A percentile compares a stretch with the other conserved stretches of the same genome.
phyloP scores from a whole-genome alignment of 1,140 invertebrate genomes.

The Drosophila grimshawi region DNA sequence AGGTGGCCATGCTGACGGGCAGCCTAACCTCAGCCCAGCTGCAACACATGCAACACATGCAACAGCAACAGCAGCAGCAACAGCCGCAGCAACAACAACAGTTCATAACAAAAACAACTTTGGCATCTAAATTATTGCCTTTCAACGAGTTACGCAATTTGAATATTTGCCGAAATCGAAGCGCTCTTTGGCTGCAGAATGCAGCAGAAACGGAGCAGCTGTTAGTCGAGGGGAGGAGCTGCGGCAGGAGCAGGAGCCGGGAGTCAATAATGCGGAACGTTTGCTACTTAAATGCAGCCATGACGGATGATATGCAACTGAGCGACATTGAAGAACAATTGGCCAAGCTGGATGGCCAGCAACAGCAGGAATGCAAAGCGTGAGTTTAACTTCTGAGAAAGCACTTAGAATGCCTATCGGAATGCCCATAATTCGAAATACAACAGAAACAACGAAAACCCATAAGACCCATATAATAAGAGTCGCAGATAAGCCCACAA shows the following conservation, averaged over 20 bases:
- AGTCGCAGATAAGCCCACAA: slow-evolving; percentile 28
- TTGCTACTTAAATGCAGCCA: slow-evolving; percentile 59
- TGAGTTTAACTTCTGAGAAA: slow-evolving; percentile 40
- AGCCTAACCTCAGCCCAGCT: slow-evolving; percentile 59
- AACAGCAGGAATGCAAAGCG: slow-evolving; percentile 38
- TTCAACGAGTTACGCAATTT: slow-evolving; percentile 66
- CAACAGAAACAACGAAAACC: background rate
- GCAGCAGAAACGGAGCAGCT: slow-evolving; percentile 60
- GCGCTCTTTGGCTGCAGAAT: slow-evolving; percentile 74
- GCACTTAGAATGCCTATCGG: slow-evolving; percentile 45
- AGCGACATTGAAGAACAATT: slow-evolving; percentile 84
- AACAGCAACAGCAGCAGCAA: background rate
- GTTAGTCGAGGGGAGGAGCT: slow-evolving; percentile 24
- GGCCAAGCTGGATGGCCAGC: slow-evolving; percentile 70
- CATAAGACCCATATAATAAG: background rate
- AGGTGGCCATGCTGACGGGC: slow-evolving; percentile 78
- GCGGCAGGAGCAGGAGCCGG: background rate
- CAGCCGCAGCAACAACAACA: slow-evolving; percentile 2
- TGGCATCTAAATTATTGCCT: slow-evolving; percentile 35
- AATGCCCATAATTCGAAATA: slow-evolving; percentile 57
- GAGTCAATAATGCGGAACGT: slow-evolving; percentile 2
- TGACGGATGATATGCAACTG: slow-evolving; percentile 78
- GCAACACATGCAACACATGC: slow-evolving; percentile 38
- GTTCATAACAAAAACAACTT: background rate
- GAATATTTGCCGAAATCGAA: slow-evolving; percentile 75